These are phyloP conservation scores for Hemiprocne comata DNA, from an alignment of 2,113 vertebrate genomes.

Conservation along the genomic window DNA sequence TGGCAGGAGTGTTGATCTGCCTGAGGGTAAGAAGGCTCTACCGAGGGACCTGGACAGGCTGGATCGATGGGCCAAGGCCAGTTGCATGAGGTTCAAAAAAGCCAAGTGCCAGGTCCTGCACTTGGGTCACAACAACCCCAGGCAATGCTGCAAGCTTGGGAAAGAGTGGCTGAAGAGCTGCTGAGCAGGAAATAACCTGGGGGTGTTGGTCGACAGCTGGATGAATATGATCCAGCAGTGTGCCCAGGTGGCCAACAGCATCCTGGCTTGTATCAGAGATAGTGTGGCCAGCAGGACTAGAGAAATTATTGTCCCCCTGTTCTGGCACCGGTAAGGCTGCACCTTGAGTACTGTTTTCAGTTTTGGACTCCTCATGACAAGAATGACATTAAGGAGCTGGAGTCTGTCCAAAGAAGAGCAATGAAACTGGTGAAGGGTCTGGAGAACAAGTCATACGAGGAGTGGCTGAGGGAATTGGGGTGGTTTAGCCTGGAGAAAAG, in stretches of 20 bases:
- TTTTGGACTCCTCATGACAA: neutral
- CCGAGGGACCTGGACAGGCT: neutral
- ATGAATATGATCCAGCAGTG: neutral
- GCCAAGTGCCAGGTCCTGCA: fast-evolving
- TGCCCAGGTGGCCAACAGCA: neutral
- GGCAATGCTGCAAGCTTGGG: fast-evolving
- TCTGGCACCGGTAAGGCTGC: neutral
- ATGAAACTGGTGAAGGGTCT: neutral
- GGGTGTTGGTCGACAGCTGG: fast-evolving
- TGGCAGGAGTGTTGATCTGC: neutral
- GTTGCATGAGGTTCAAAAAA: fast-evolving
- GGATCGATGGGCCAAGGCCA: fast-evolving
- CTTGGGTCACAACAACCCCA: neutral
- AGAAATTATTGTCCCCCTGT: fast-evolving
- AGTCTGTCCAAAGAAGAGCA: fast-evolving
- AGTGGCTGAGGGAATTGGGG: neutral
- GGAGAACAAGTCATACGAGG: neutral
- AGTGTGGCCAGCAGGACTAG: neutral
- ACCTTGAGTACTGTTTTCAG: neutral
- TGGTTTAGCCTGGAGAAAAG: neutral
- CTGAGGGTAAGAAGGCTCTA: neutral
- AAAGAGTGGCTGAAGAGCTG: neutral
- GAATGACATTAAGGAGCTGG: neutral
- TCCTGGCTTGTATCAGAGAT: neutral
- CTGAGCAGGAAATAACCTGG: neutral